Base-by-base conservation (phyloP, 2,797 vertebrate genomes). In the Paedocypris micromegethes region DNA sequence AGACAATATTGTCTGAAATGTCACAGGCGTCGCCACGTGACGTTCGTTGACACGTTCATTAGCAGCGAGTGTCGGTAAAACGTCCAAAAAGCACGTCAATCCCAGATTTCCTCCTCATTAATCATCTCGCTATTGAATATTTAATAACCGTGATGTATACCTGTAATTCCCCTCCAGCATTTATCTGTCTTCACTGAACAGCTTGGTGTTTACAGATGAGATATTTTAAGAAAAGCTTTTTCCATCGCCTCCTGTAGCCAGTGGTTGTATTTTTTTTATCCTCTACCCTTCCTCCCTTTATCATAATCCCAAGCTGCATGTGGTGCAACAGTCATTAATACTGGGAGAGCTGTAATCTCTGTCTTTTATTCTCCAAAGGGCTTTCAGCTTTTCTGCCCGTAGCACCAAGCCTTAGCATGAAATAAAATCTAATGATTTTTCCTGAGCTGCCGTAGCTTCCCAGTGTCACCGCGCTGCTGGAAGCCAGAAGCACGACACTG, bases 351-450 rank as follows among this genome's bases (percentile, higher is more conserved):
- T 71, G 70, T 70, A 64, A 73, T 75, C 71, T 59, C 56, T 68
- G 45, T 55, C 48, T 61, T 68, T 66, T 67, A 44, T 68, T 72
- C 23, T 66, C 47, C 56, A 65, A 62, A 64, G 44, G 63, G 64
- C 58, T 63, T 54, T 57, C 50, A 67, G 67, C 66, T 53, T 55
- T 67, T 9, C 9, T 58, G 7, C 51, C 68, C 72, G 44, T 65
- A 63, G 68, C 56, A 40, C 5, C 59, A 75, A 75, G 67, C 77
- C 61, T 68, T 68, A 55, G 48, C 42, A 42, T 68, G 64, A 64
- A 63, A 69, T 71, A 73, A 65, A 78, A 64, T 73, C 49, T 63
- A 75, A 78, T 78, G 74, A 73, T 65, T 78, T 23, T 78, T 67
- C 63, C 9, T 4, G 52, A 73, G 70, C 70, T 73, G 68, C 51